These are phyloP conservation scores for Clytia hemisphaerica DNA, from an alignment of 30 jellyfish, hydroid and myxozoan species.

Conservation along the genomic window DNA sequence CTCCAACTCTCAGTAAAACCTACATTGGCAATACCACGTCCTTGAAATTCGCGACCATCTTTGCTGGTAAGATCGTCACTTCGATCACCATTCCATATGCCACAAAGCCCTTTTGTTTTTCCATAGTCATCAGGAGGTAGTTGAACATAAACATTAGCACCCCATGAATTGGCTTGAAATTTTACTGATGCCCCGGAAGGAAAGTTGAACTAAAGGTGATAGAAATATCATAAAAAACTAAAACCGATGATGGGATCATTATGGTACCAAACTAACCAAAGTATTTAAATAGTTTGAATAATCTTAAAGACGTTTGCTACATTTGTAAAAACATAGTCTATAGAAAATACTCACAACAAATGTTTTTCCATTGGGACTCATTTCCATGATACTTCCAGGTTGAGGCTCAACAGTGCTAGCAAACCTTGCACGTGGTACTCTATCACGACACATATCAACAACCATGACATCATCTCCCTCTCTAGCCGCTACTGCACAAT, in stretches of 20 bases:
- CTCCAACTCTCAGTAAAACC: constrained; percentile 47
- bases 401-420: too few species aligned
- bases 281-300: not conserved
- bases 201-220: constrained; percentile 13
- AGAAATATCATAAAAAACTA: not conserved
- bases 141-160: constrained; percentile 29
- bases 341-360: constrained; percentile 6
- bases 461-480: constrained; percentile 28
- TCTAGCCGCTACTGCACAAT: constrained; percentile 39
- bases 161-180: not conserved
- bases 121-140: constrained; percentile 31
- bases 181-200: constrained; percentile 41
- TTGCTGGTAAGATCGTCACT: constrained; percentile 27
- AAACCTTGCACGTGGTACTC: constrained; percentile 26
- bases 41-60: constrained; percentile 20
- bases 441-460: constrained; percentile 15
- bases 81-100: constrained; percentile 25
- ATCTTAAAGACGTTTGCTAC: not conserved
- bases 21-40: constrained; percentile 2
- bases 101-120: constrained; percentile 49
- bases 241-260: too few species aligned
- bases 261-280: not conserved
- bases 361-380: constrained; percentile 28
- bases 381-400: constrained; percentile 2
- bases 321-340: not conserved